These are phyloP conservation scores for Abrostola tripartita DNA, from an alignment of 2,888 invertebrate genomes.

Conservation along the genomic window DNA sequence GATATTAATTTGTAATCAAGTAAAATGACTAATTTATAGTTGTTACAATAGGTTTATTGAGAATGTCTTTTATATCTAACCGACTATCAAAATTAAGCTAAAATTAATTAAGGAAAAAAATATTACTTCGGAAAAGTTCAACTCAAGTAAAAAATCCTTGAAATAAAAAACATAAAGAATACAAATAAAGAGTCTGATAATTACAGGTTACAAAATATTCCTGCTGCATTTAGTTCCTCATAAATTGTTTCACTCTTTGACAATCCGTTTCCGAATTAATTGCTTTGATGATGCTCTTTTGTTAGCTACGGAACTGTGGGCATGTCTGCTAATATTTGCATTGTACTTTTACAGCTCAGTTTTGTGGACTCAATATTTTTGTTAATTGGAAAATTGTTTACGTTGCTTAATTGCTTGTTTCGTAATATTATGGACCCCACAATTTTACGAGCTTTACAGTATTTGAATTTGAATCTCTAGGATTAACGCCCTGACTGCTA, in stretches of 20 bases:
- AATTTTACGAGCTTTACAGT: background rate
- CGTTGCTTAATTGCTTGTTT: slow-evolving; percentile 13
- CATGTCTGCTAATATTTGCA: slow-evolving; percentile 37
- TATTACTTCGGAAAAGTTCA: too few species aligned
- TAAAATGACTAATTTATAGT: too few species aligned
- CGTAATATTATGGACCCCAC: background rate
- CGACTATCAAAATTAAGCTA: too few species aligned
- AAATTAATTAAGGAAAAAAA: too few species aligned
- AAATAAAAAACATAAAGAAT: too few species aligned
- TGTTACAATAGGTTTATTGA: too few species aligned
- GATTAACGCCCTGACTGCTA: too few species aligned
- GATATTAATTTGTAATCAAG: too few species aligned
- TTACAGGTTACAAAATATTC: background rate
- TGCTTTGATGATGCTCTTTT: slow-evolving; percentile 36
- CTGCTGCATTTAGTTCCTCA: slow-evolving; percentile 6
- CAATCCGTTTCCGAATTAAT: slow-evolving; percentile 31
- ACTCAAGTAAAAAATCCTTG: too few species aligned
- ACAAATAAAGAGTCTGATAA: too few species aligned
- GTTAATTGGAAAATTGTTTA: slow-evolving; percentile 30
- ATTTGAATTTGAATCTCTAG: background rate
- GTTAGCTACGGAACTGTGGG: slow-evolving; percentile 10
- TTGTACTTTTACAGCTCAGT: slow-evolving; percentile 16
- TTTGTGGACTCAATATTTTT: slow-evolving; percentile 26
- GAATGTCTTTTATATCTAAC: too few species aligned
- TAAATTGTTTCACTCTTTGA: slow-evolving; percentile 25